phyloP scores from a whole-genome alignment of 2,888 invertebrate species.

The Tyria jacobaeae region DNA sequence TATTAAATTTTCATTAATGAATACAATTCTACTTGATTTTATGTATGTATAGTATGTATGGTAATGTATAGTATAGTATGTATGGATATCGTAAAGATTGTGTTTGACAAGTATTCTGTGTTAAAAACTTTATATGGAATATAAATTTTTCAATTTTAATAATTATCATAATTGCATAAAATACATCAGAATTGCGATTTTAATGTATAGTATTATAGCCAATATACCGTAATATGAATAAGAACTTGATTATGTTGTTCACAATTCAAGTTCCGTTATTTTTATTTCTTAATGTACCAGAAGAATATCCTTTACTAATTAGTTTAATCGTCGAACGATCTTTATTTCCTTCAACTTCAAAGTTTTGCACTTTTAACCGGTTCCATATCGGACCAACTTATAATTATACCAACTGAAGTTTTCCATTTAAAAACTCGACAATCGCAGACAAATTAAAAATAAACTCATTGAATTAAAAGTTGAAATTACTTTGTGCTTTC shows the following conservation, averaged over 20 bases:
- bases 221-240: constrained; percentile 4
- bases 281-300: constrained; percentile 19
- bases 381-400: constrained; percentile 52
- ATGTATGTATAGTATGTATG: no score
- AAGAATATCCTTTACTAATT: constrained; percentile 37
- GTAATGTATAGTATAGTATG: no score
- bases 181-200: neutral
- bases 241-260: constrained; percentile 5
- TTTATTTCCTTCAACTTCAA: constrained; percentile 37
- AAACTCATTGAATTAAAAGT: constrained; percentile 44
- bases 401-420: constrained; percentile 52
- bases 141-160: neutral
- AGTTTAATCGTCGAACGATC: constrained; percentile 34
- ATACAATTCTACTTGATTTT: no score
- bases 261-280: constrained; percentile 14
- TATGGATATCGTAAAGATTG: no score
- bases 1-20: no score
- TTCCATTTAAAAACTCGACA: constrained; percentile 46
- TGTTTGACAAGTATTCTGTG: no score
- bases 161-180: no score
- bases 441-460: constrained; percentile 49
- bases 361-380: constrained; percentile 47
- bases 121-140: no score
- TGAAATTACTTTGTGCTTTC: constrained; percentile 51
- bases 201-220: neutral